These are phyloP conservation scores for Dromas ardeola DNA, from an alignment of 2,113 vertebrate genomes.

Conservation along the genomic window DNA sequence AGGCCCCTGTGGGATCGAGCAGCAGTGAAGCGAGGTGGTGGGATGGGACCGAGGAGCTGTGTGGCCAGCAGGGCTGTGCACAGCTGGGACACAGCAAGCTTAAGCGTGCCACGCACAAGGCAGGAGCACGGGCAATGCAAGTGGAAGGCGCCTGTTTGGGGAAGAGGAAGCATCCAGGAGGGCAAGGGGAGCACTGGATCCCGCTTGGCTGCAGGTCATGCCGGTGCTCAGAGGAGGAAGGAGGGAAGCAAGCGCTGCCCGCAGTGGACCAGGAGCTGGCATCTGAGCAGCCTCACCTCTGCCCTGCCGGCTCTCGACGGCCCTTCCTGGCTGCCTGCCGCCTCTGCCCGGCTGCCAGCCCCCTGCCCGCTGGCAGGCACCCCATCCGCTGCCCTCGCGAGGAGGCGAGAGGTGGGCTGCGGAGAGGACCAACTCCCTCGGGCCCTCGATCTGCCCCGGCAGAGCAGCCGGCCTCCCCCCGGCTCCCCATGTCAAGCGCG, in stretches of 20 bases:
- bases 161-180: background rate
- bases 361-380: background rate
- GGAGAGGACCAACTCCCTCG: background rate
- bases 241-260: background rate
- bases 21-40: background rate
- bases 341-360: background rate
- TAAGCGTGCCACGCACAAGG: accelerated
- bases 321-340: background rate
- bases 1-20: accelerated
- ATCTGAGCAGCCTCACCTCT: slow-evolving; percentile 5
- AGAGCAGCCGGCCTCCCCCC: background rate
- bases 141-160: background rate
- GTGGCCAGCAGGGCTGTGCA: background rate
- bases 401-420: background rate
- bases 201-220: accelerated
- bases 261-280: background rate
- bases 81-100: accelerated
- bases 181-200: background rate
- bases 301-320: background rate
- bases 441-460: background rate
- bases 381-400: background rate
- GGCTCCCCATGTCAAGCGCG: background rate
- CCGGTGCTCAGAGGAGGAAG: background rate
- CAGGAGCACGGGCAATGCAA: background rate
- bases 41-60: background rate